Evolutionary conservation across 2,797 vertebrate species (phyloP).

Genomic region (Hephaestus fuliginosus): DNA sequence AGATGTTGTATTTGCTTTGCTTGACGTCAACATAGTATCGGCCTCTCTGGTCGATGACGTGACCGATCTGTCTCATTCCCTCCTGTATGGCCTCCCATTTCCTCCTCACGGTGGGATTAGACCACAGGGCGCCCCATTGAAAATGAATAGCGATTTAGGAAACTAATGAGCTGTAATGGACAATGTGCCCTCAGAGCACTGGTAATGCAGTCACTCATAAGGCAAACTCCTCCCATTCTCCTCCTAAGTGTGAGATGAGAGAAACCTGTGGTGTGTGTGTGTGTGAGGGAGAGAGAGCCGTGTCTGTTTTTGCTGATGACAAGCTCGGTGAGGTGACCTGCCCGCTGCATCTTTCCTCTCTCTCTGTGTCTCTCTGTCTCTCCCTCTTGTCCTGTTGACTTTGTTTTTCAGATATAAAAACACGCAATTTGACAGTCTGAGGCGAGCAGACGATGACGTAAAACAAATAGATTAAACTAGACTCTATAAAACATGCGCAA

Average conservation of each 20-base stretch:
- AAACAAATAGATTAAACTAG: conserved; percentile 17
- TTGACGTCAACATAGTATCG: conserved; percentile 33
- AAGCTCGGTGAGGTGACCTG: conserved; percentile 48
- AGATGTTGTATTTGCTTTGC: conserved; percentile 48
- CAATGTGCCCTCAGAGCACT: conserved; percentile 66
- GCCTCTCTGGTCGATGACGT: conserved; percentile 48
- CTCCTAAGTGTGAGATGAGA: conserved; percentile 43
- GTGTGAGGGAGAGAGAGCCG: neutral
- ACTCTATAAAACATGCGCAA: neutral
- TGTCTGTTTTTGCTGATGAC: conserved; percentile 49
- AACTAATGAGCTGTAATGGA: conserved; percentile 80
- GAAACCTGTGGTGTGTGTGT: conserved; percentile 38
- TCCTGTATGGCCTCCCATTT: conserved; percentile 52
- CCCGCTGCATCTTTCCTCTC: conserved; percentile 28
- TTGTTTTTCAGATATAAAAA: conserved; percentile 27
- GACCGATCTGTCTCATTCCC: conserved; percentile 43
- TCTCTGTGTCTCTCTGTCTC: neutral
- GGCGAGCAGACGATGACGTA: conserved; percentile 6
- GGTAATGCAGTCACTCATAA: conserved; percentile 63
- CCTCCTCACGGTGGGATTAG: conserved; percentile 60
- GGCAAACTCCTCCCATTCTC: conserved; percentile 55
- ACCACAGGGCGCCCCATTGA: conserved; percentile 60
- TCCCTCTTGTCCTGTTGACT: conserved; percentile 29
- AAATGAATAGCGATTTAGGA: conserved; percentile 76
- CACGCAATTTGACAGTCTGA: conserved; percentile 12